Evolutionary conservation across 1,140 invertebrate genomes (phyloP).

Genomic region (Eulimnadia texana): DNA sequence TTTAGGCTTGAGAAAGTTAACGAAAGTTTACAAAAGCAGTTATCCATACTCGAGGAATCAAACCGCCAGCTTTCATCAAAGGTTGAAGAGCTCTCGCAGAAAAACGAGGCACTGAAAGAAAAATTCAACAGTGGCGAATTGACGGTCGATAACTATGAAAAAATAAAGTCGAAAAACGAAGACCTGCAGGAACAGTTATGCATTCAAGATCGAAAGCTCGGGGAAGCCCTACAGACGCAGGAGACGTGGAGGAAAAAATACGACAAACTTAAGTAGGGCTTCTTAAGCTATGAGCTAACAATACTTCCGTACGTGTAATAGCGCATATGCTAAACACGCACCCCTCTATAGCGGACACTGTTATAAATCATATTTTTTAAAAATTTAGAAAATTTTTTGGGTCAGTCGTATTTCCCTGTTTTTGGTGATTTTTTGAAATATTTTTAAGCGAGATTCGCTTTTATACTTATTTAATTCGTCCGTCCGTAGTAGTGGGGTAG

Average conservation of each 20-base stretch:
- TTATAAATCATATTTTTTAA: too few relatives aligned
- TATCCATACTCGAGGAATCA: not conserved
- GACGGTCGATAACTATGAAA: not conserved
- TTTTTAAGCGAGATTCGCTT: too few relatives aligned
- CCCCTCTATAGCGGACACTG: too few relatives aligned
- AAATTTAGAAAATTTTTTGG: too few relatives aligned
- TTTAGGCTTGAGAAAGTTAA: too few relatives aligned
- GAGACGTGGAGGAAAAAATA: slow-evolving; percentile 7
- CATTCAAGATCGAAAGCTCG: not conserved
- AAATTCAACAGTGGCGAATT: not conserved
- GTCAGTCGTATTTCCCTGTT: too few relatives aligned
- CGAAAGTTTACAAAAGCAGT: too few relatives aligned
- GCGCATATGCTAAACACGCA: too few relatives aligned
- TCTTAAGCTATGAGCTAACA: not conserved
- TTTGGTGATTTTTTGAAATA: too few relatives aligned
- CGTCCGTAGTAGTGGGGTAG: too few relatives aligned
- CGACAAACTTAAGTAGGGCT: not conserved
- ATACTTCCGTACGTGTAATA: too few relatives aligned
- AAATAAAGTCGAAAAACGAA: not conserved
- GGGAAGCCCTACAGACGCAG: not conserved
- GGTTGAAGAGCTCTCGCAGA: not conserved
- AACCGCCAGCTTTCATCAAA: not conserved
- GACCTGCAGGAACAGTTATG: not conserved
- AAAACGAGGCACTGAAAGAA: not conserved
- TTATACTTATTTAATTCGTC: too few relatives aligned